Evolutionary conservation across 2,888 invertebrate genomes (phyloP), one percentile per base, ranked within the genome.

Genomic region (Diploptera punctata): DNA sequence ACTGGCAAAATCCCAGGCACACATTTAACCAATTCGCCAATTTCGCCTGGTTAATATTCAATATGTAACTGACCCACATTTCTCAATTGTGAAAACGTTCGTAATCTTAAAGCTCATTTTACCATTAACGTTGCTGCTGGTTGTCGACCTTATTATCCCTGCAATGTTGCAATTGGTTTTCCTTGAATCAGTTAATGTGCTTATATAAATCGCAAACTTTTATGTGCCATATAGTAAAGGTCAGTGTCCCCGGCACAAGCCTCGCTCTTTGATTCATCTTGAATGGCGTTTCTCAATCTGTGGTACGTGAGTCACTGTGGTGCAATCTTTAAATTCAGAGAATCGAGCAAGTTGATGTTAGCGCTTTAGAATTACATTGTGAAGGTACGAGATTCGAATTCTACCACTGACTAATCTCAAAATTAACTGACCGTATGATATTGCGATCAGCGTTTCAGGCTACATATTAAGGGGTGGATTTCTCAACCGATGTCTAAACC

Each of bases 61-160:
- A 24, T 52, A 52, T 24, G 24, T 52, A 52, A 52, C 52, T 52
- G 52, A 52, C 52, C 52, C 19, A 52, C 24, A 52, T 52, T 7
- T 52, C 52, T 52, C 13, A 24, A 16, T 24, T 10, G 24, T 13
- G 24, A 52, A 21, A 19, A 52, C 52, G 52, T 52, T 24, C 19
- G 21, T 19, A 24, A 4, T 47, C 47, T 1, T 18, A 18, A 18
- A 19, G 47, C 18, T 47, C 52, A 10, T 13, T 52, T 24, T 21
- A 9, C 24, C 24, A 52, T 0, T 9, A 18, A 52, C 24, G n/a
- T 52, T 52, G 24, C 52, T 9, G 24, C 24, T 52, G 10, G 19
- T 24, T 21, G 19, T 3, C 7, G 52, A 24, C 52, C 3, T 52
- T 52, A 47, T 52, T 52, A 24, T 24, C 19, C 24, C 52, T 52